Percentiles rank a stretch among this genome's conserved stretches.
These are phyloP conservation scores for Trichosurus vulpecula DNA, from an alignment of 2,797 vertebrate species.

Conservation along the genomic window DNA sequence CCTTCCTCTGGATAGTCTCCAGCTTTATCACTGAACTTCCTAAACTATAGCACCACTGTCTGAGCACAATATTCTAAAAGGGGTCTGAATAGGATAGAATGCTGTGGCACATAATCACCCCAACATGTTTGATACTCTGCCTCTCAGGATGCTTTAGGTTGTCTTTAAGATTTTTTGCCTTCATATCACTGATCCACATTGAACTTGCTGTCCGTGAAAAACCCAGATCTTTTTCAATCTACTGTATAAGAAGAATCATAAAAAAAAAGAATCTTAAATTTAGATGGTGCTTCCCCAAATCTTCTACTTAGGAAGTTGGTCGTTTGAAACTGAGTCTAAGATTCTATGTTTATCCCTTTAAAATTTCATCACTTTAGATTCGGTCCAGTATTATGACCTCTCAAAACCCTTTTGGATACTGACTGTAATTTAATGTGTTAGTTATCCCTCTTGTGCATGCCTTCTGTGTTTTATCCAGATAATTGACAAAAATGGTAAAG, in stretches of 20 bases:
- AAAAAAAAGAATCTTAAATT: not conserved
- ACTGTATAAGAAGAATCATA: not conserved
- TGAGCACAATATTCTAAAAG: not conserved
- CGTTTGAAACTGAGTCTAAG: not conserved
- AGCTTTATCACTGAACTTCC: not conserved
- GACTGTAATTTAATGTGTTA: not conserved
- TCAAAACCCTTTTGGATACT: not conserved
- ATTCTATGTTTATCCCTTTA: not conserved
- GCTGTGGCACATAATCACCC: not conserved
- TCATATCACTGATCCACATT: not conserved
- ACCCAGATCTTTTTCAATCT: not conserved
- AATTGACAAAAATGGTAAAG: not conserved
- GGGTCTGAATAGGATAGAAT: not conserved
- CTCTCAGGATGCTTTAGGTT: not conserved
- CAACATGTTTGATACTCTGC: not conserved
- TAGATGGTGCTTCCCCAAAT: not conserved
- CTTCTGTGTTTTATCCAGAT: not conserved
- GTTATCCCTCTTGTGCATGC: not conserved
- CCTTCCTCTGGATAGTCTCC: not conserved
- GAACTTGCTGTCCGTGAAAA: not conserved
- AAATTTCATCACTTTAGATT: not conserved
- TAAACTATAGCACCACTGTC: not conserved
- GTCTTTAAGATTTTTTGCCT: not conserved
- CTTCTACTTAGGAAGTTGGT: not conserved
- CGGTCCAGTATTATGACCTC: not conserved